Conservation (phyloP, 2,797 vertebrate species). For the Podarcis lilfordi region DNA sequence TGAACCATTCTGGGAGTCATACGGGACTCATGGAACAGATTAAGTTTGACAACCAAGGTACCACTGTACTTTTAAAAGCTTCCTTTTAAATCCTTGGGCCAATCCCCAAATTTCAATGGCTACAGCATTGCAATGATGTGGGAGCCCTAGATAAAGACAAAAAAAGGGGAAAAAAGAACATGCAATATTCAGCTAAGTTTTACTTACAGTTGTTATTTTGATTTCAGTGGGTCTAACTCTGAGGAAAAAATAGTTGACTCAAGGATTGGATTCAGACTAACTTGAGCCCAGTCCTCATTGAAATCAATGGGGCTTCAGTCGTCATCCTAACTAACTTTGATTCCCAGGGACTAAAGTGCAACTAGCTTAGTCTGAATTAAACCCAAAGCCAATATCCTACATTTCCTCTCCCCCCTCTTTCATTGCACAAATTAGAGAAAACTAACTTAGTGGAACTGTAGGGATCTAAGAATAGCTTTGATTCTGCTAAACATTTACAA, state of each 20-base stretch:
- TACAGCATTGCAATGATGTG: conserved; percentile 9
- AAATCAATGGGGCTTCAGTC: neutral
- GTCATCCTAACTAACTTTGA: neutral
- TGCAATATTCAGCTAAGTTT: too few relatives aligned
- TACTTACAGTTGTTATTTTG: too few relatives aligned
- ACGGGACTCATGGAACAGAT: too few relatives aligned
- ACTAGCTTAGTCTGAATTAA: neutral
- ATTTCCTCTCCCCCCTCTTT: conserved; percentile 63
- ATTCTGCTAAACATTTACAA: conserved; percentile 82
- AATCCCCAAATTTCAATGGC: conserved; percentile 59
- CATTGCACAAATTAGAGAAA: conserved; percentile 67
- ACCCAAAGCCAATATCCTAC: conserved; percentile 44
- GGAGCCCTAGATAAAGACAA: conserved; percentile 55
- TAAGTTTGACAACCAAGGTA: too few relatives aligned
- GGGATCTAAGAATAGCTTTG: conserved; percentile 80
- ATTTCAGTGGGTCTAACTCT: too few relatives aligned
- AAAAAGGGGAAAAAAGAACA: neutral
- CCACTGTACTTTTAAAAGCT: neutral
- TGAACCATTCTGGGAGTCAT: too few relatives aligned
- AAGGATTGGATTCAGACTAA: neutral
- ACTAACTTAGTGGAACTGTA: conserved; percentile 71
- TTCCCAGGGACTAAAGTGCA: neutral
- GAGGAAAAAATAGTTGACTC: too few relatives aligned
- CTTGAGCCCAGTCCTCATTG: neutral
- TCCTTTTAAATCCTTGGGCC: conserved; percentile 47